A percentile compares a stretch with the other conserved stretches of the same genome.
Evolutionary conservation across 2,113 vertebrate species (phyloP).

Genomic region (human (Homo sapiens)): GRCh38 chr18:36467501-36468000

Average conservation of each 20-base stretch:
- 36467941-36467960: background rate
- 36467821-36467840: background rate
- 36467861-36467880: background rate
- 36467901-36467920: rapidly evolving
- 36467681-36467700: background rate
- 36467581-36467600: background rate
- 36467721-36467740: background rate
- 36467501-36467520: too few relatives aligned
- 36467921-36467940: background rate
- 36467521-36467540: background rate
- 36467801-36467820: background rate
- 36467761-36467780: rapidly evolving
- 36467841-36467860: background rate
- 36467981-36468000: background rate
- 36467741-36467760: background rate
- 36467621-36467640: background rate
- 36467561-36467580: background rate
- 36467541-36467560: background rate
- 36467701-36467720: rapidly evolving
- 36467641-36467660: background rate
- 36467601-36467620: background rate
- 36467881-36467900: rapidly evolving
- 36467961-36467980: background rate
- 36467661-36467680: background rate
- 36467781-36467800: background rate